Percentiles rank a stretch among this genome's conserved stretches.
phyloP scores from a whole-genome alignment of 2,888 invertebrate genomes.

The Oscheius myriophilus region DNA sequence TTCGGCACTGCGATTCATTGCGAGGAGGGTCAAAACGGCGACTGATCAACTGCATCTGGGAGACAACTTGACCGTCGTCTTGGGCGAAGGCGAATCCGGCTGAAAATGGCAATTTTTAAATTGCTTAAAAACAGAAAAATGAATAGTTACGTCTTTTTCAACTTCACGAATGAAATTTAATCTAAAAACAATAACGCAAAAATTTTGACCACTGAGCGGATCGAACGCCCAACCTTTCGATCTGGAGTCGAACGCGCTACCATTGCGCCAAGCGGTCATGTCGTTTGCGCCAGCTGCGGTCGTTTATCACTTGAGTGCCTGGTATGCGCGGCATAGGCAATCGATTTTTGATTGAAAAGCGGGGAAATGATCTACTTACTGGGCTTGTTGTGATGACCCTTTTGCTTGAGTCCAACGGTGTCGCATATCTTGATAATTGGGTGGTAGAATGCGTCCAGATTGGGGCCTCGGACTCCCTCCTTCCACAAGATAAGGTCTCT shows the following conservation, averaged over 20 bases:
- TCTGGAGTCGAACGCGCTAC: constrained; percentile 38
- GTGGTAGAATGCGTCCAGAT: constrained; percentile 10
- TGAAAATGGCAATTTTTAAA: background rate
- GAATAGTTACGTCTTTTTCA: too few relatives aligned
- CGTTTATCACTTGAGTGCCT: too few relatives aligned
- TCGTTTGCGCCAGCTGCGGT: too few relatives aligned
- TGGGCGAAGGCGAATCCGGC: constrained; percentile 42
- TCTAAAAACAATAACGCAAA: too few relatives aligned
- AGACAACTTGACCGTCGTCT: constrained; percentile 38
- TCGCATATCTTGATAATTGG: constrained; percentile 27
- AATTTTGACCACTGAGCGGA: constrained; percentile 35
- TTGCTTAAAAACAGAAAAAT: too few relatives aligned
- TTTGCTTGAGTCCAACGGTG: constrained; percentile 12
- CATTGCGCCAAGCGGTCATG: constrained; percentile 35
- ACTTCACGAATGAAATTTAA: too few relatives aligned
- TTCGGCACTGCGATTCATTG: too few relatives aligned
- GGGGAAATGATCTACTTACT: too few relatives aligned
- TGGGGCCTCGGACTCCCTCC: constrained; percentile 3
- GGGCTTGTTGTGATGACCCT: background rate
- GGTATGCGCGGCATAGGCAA: too few relatives aligned
- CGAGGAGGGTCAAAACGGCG: too few relatives aligned
- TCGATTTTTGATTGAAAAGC: too few relatives aligned
- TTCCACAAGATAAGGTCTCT: background rate
- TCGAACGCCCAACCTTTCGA: constrained; percentile 38
- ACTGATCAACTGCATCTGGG: constrained; percentile 31